phyloP scores from a whole-genome alignment of 1,140 invertebrate genomes.

The Drosophila bocki region DNA sequence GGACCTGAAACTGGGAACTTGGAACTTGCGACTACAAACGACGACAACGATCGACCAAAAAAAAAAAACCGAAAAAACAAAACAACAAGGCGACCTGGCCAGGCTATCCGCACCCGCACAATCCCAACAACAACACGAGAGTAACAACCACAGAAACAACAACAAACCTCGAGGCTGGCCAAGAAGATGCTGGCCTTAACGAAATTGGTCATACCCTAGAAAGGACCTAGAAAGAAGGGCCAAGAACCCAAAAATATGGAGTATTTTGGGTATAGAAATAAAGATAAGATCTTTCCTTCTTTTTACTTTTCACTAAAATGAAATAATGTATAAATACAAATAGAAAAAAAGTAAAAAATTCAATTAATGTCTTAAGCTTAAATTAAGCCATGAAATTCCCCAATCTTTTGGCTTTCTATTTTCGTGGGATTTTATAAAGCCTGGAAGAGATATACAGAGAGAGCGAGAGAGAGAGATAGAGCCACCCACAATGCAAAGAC shows the following conservation, averaged over 20 bases:
- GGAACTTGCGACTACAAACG: conserved; percentile 28
- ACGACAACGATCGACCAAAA: conserved; percentile 48
- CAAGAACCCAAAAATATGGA: neutral
- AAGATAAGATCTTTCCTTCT: too few species aligned
- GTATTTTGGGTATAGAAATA: neutral
- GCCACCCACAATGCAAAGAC: conserved; percentile 37
- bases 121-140: conserved; percentile 34
- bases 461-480: conserved; percentile 2
- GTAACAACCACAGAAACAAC: conserved; percentile 17
- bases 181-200: conserved; percentile 26
- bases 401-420: conserved; percentile 1
- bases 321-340: neutral
- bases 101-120: conserved; percentile 55
- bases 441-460: neutral
- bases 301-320: too few species aligned
- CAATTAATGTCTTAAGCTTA: neutral
- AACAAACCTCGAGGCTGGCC: conserved; percentile 6
- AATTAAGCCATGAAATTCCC: neutral
- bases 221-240: neutral
- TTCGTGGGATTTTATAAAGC: conserved; percentile 3
- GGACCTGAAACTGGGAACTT: conserved; percentile 6
- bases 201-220: conserved; percentile 29
- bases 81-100: conserved; percentile 28
- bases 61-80: conserved; percentile 14
- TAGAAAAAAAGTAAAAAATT: neutral